Conservation (phyloP, 2,797 vertebrate genomes). For the Pangasius larnaudii region DNA sequence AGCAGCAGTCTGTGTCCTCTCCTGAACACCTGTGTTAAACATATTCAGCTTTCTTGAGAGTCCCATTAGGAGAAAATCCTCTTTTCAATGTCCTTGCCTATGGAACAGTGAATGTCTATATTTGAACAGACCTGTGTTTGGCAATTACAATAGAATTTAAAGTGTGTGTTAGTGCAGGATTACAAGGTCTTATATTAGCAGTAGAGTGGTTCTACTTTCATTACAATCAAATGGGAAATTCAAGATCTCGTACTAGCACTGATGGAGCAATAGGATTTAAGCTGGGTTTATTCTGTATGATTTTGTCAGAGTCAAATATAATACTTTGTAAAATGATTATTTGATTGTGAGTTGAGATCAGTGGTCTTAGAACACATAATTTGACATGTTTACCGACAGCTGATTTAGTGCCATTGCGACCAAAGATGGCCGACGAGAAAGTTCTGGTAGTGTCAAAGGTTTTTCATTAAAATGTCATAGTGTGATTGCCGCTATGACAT, state of each 20-base stretch:
- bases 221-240: conserved; percentile 64
- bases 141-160: conserved; percentile 77
- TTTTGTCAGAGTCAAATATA: neutral
- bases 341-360: neutral
- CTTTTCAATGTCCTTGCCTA: conserved; percentile 69
- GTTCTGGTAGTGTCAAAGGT: neutral
- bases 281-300: neutral
- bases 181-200: conserved; percentile 71
- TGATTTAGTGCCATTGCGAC: neutral
- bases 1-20: conserved; percentile 49
- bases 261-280: conserved; percentile 70
- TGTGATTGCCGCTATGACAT: neutral
- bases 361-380: neutral
- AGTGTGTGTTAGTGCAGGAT: conserved; percentile 71
- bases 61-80: conserved; percentile 68
- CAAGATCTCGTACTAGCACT: conserved; percentile 65
- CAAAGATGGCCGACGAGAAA: neutral
- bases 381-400: neutral
- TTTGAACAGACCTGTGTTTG: conserved; percentile 67
- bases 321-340: neutral
- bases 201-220: conserved; percentile 65
- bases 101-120: conserved; percentile 64
- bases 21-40: conserved; percentile 65
- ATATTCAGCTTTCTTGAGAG: conserved; percentile 58
- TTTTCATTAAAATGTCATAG: neutral